These are phyloP conservation scores for Drosophila merina DNA, from an alignment of 2,888 invertebrate genomes.

Conservation along the genomic window DNA sequence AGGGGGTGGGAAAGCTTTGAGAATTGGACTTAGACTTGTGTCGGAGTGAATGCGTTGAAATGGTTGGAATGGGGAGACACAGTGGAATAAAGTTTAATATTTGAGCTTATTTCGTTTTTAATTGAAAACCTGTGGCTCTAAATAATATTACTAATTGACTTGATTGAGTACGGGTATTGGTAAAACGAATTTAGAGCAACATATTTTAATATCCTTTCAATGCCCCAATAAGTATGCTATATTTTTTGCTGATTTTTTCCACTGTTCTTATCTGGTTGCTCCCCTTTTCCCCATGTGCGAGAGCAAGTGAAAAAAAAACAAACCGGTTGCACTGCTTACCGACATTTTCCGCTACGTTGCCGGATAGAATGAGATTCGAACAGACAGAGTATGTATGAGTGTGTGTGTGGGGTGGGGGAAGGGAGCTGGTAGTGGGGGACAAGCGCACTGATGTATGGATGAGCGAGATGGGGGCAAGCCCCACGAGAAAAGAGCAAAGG, in stretches of 20 bases:
- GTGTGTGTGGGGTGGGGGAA: constrained; percentile 1
- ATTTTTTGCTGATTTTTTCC: not conserved
- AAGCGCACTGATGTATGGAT: not conserved
- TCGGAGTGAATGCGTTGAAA: too few species aligned
- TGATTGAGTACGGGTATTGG: not conserved
- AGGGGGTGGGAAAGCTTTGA: too few species aligned
- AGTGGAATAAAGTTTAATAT: too few species aligned
- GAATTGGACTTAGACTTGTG: too few species aligned
- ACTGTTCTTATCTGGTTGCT: constrained; percentile 38
- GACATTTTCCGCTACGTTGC: constrained; percentile 74
- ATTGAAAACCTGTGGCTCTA: too few species aligned
- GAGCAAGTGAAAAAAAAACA: constrained; percentile 55
- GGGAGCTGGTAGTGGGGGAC: constrained; percentile 1
- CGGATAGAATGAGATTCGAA: constrained; percentile 28
- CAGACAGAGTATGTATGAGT: constrained; percentile 18
- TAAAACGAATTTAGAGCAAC: not conserved
- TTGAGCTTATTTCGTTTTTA: too few species aligned
- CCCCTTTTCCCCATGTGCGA: constrained; percentile 22
- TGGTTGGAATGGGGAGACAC: too few species aligned
- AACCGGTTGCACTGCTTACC: constrained; percentile 80
- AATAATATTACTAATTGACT: too few species aligned
- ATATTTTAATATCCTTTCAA: not conserved
- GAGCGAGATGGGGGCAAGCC: not conserved
- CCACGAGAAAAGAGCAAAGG: constrained; percentile 1
- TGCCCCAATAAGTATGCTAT: constrained; percentile 34